Conservation (phyloP, 2,797 vertebrate species). For the Rhinophrynus dorsalis region DNA sequence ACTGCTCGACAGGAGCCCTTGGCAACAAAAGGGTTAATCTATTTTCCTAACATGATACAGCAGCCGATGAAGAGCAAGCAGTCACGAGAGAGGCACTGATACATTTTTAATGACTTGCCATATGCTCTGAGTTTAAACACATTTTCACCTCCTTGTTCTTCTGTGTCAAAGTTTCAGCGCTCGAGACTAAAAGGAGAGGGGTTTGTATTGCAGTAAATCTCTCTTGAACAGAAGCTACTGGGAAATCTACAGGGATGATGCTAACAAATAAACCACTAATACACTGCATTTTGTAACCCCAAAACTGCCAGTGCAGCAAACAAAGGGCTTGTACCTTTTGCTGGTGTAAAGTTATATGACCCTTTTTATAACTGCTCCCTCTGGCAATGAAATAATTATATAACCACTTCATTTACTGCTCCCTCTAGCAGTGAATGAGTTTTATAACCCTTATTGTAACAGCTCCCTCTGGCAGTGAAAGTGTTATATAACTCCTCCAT, state of each 20-base stretch:
- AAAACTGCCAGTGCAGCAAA: not conserved
- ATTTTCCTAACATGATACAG: slow-evolving; percentile 22
- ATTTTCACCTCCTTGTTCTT: slow-evolving; percentile 60
- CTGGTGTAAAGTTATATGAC: not conserved
- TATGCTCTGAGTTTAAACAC: slow-evolving; percentile 58
- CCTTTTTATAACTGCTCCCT: too few relatives aligned
- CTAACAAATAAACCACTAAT: slow-evolving; percentile 5
- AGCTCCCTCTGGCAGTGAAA: too few relatives aligned
- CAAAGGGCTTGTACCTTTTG: not conserved
- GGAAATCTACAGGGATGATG: slow-evolving; percentile 16
- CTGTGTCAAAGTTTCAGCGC: slow-evolving; percentile 61
- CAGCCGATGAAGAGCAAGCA: slow-evolving; percentile 8
- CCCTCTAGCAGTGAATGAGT: too few relatives aligned
- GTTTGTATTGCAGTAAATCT: slow-evolving; percentile 1
- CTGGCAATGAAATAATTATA: too few relatives aligned
- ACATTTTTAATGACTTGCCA: slow-evolving; percentile 59
- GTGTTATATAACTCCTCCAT: too few relatives aligned
- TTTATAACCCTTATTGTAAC: too few relatives aligned
- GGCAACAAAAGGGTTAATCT: slow-evolving; percentile 2
- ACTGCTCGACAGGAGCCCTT: not conserved
- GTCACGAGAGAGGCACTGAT: slow-evolving; percentile 50
- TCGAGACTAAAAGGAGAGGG: slow-evolving; percentile 49
- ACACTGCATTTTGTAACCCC: not conserved
- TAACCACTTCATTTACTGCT: too few relatives aligned
- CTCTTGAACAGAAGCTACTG: not conserved